A percentile compares a stretch with the other conserved stretches of the same genome.
phyloP scores from a whole-genome alignment of 1,140 invertebrate species.

The Paracyclopina nana region DNA sequence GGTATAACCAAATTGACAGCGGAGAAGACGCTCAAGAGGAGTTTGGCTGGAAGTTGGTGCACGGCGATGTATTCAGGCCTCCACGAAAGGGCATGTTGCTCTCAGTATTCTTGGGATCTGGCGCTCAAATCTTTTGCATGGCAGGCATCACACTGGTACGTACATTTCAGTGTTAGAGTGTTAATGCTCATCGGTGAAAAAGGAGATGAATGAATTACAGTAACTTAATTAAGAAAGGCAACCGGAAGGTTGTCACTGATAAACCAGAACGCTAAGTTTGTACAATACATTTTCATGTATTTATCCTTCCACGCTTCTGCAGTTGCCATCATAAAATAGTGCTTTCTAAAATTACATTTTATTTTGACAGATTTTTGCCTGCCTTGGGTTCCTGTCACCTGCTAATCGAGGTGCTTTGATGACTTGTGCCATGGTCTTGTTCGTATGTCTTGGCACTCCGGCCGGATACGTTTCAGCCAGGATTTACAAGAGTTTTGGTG shows the following conservation, averaged over 20 bases:
- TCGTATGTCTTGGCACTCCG: constrained; percentile 79
- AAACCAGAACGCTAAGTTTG: too few species aligned
- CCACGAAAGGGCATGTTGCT: constrained; percentile 91
- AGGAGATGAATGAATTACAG: too few species aligned
- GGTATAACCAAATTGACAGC: constrained; percentile 47
- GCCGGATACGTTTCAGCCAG: constrained; percentile 88
- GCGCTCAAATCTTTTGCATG: constrained; percentile 64
- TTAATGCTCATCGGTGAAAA: too few species aligned
- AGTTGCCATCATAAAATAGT: too few species aligned
- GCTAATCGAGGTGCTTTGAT: constrained; percentile 94
- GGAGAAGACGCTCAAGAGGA: constrained; percentile 96
- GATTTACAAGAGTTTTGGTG: constrained; percentile 94
- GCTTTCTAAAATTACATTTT: too few species aligned
- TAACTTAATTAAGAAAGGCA: too few species aligned
- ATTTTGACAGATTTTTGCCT: constrained; percentile 96
- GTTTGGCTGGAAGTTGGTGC: constrained; percentile 96
- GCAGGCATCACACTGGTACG: constrained; percentile 37
- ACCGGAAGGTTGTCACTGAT: too few species aligned
- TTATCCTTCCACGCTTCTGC: too few species aligned
- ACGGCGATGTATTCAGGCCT: constrained; percentile 83
- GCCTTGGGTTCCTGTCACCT: constrained; percentile 89
- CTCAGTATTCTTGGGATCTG: constrained; percentile 81
- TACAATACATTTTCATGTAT: too few species aligned
- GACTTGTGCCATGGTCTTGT: constrained; percentile 89
- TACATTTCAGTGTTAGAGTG: too few species aligned